Evolutionary conservation across 2,888 invertebrate genomes (phyloP), one percentile per base, ranked within the genome.

Genomic region (Callyntrura sp.): DNA sequence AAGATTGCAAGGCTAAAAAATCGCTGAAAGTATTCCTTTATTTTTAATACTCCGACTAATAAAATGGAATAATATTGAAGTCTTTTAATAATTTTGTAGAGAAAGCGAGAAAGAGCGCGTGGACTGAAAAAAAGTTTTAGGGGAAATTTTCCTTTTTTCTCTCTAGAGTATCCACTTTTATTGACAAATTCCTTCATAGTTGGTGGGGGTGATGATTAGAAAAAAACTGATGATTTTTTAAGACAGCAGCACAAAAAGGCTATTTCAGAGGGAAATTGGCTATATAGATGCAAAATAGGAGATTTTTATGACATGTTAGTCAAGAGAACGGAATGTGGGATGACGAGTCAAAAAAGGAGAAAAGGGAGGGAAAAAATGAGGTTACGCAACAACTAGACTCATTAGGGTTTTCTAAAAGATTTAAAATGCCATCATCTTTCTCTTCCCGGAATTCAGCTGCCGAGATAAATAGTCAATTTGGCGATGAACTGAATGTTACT

Each of bases 331-430:
- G n/a, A 28, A 17, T 70, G 48, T 20, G 73, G 12, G 78, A n/a
- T n/a, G n/a, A n/a, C n/a, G n/a, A n/a, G n/a, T n/a, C n/a, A n/a
- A n/a, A n/a, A n/a, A n/a, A n/a, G n/a, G n/a, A 25, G 51, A 78
- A 25, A n/a, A n/a, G n/a, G n/a, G 43, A 70, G 43, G 14, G 0
- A 4, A 55, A 55, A 5, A 78, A 78, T n/a, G 28, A n/a, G 28
- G 73, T 23, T 76, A 76, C n/a, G n/a, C 73, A 76, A 78, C 51
- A 78, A 51, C 78, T 28, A 55, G n/a, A 55, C 78, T 78, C 78
- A 78, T 78, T 78, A 78, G 55, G 78, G 51, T 55, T 28, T 78
- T 55, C 78, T 28, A 78, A 78, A 76, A 76, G 45, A 76, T 76
- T 76, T 76, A 76, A 65, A 65, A 65, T 65, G 65, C 65, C 65